Base-by-base conservation (phyloP, 2,888 invertebrate genomes). In the Leptopilina syphax region DNA sequence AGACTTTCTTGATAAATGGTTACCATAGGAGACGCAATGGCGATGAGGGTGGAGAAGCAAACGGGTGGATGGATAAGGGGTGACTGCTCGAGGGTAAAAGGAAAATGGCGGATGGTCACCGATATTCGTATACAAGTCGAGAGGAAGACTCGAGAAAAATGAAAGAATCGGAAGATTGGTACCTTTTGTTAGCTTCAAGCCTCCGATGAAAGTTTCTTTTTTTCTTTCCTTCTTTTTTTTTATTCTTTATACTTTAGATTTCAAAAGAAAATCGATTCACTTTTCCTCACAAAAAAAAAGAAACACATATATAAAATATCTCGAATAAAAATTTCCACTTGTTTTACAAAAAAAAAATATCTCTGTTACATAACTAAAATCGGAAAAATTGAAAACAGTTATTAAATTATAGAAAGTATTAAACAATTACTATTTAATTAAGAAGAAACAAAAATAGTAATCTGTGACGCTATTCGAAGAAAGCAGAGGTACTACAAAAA, bases 101-200 rank as follows among this genome's bases (percentile, higher is more conserved):
- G 86, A 89, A 89, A 89, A 89, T 89, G 89, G 89, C 87, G 86
- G 86, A 82, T 80, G 86, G 82, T 85, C 84, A 85, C 83, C 80
- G 84, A 84, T 80, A 82, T 81, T 60, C 57, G 77, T 81, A 76
- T 77, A 79, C 77, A 77, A 78, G 83, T 80, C 41, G 76, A 84
- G 79, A 79, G 50, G 50, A 83, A 81, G 82, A 80, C 77, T 79
- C 78, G 78, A 83, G 85, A 82, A 83, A 85, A 85, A 87, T 81
- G 84, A 82, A 84, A 73, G 73, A 73, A 57, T 73, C 73, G 78
- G 82, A 87, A 85, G 80, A 82, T 79, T 80, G 79, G 80, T 81
- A 81, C 83, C 85, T 85, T 86, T 86, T 57, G 73, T 73, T 73
- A 73, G 34, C 41, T 73, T 73, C 57, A 54, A 73, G 57, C 10